Conservation (phyloP, 1,140 invertebrate species). For the Stenopsyche tienmushanensis region DNA sequence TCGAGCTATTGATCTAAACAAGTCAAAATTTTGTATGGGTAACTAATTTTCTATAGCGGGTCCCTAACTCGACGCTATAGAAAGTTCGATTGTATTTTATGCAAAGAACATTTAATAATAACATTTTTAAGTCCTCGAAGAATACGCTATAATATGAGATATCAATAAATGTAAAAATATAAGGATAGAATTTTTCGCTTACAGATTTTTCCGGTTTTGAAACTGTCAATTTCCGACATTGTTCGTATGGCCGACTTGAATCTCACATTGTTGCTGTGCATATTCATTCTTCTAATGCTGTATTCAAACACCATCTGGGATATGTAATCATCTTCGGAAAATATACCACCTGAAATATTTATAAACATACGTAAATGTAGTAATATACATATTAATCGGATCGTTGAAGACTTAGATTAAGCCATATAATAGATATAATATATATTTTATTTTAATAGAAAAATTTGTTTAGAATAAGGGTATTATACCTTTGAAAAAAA, state of each 20-base stretch:
- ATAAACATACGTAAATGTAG: no score
- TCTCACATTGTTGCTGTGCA: not conserved
- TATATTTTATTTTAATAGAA: no score
- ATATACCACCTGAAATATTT: not conserved
- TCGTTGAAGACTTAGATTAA: no score
- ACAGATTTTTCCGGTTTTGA: not conserved
- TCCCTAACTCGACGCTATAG: not conserved
- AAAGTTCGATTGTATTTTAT: not conserved
- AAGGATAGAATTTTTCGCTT: not conserved
- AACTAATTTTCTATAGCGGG: no score
- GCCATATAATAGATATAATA: no score
- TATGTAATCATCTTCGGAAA: not conserved
- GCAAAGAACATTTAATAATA: not conserved
- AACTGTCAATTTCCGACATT: not conserved
- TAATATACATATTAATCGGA: no score
- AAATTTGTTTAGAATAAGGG: no score
- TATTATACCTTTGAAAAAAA: no score
- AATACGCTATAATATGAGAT: no score
- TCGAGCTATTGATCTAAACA: not conserved
- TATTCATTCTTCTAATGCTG: not conserved
- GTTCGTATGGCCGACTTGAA: not conserved
- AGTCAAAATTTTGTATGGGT: no score
- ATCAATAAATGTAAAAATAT: not conserved
- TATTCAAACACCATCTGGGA: not conserved
- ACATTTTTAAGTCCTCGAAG: not conserved